Percentiles rank a stretch among this genome's conserved stretches.
Evolutionary conservation across 2,888 invertebrate species (phyloP).

Genomic region (Caprella mutica): DNA sequence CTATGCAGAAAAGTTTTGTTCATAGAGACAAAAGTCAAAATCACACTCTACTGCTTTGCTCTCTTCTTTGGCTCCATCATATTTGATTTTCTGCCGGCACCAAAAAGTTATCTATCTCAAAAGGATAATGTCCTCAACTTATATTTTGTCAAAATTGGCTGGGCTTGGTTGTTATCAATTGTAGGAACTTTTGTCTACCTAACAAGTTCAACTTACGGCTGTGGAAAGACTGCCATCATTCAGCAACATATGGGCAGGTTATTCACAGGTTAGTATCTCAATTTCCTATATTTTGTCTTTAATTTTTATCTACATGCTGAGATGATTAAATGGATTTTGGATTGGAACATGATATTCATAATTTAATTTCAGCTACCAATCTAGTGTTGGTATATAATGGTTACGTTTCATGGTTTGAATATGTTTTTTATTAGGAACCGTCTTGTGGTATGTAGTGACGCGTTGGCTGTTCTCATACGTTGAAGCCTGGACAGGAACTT

Average conservation of each 20-base stretch:
- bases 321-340: too few relatives aligned
- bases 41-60: conserved; percentile 69
- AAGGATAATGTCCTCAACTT: conserved; percentile 84
- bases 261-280: conserved; percentile 1
- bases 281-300: background rate
- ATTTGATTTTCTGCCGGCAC: conserved; percentile 68
- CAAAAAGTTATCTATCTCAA: conserved; percentile 64
- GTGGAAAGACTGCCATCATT: conserved; percentile 10
- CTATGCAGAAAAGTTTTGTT: conserved; percentile 77
- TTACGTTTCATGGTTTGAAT: too few relatives aligned
- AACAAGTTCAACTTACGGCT: conserved; percentile 29
- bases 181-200: conserved; percentile 27
- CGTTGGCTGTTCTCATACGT: conserved; percentile 23
- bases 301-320: background rate
- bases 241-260: background rate
- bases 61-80: conserved; percentile 73
- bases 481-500: conserved; percentile 24
- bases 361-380: too few relatives aligned
- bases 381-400: too few relatives aligned
- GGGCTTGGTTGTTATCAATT: conserved; percentile 46
- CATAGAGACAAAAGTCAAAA: conserved; percentile 70
- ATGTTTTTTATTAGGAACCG: conserved; percentile 9
- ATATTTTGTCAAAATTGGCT: conserved; percentile 91
- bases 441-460: conserved; percentile 26
- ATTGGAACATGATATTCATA: too few relatives aligned